Conservation (phyloP, 2,113 vertebrate species). For the Brachirus orientalis region DNA sequence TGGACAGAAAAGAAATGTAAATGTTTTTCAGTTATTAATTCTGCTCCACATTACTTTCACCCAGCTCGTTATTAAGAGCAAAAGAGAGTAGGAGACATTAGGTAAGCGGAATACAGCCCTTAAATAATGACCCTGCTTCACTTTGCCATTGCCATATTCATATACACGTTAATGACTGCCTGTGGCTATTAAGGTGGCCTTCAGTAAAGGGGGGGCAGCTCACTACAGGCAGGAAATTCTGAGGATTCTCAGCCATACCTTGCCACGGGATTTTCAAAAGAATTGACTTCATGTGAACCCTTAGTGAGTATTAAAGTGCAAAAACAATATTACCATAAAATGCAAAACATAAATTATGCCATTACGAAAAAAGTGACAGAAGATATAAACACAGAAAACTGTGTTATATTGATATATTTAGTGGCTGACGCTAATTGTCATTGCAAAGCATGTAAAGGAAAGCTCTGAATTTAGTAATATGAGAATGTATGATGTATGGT, state of each 20-base stretch:
- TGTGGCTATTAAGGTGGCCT: constrained; percentile 37
- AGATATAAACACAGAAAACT: too few species aligned
- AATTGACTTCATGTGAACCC: not conserved
- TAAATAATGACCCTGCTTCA: constrained; percentile 47
- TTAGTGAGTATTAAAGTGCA: not conserved
- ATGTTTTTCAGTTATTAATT: constrained; percentile 34
- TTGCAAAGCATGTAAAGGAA: too few species aligned
- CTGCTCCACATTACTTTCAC: constrained; percentile 8
- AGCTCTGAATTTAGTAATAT: too few species aligned
- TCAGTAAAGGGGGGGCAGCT: constrained; percentile 17
- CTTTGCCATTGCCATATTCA: constrained; percentile 36
- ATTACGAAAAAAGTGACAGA: too few species aligned
- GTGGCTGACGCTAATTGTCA: too few species aligned
- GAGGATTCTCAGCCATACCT: constrained; percentile 8
- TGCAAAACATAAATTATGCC: too few species aligned
- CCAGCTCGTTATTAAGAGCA: constrained; percentile 16
- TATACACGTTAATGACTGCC: constrained; percentile 42
- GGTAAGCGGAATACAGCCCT: constrained; percentile 38
- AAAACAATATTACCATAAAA: too few species aligned
- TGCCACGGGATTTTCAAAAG: not conserved
- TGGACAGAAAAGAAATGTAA: constrained; percentile 2
- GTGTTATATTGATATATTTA: too few species aligned
- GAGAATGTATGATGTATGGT: too few species aligned
- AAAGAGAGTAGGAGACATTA: constrained; percentile 37
- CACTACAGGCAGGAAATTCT: constrained; percentile 14